Conservation (phyloP, 1,140 invertebrate genomes). For the Bombyx mandarina region DNA sequence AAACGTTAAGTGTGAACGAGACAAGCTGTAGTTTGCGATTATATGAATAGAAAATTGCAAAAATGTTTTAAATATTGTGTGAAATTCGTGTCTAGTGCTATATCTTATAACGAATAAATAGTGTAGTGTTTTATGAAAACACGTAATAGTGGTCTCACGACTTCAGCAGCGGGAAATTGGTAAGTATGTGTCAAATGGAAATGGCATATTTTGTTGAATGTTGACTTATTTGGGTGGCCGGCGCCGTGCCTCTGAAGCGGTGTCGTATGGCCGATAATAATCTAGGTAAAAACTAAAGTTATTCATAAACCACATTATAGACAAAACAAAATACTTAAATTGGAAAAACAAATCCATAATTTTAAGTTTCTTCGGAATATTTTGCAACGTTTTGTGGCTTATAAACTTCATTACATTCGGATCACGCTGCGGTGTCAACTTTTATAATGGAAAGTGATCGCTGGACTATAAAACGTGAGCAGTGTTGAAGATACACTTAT, state of each 20-base stretch:
- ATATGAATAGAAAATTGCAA: slow-evolving; percentile 34
- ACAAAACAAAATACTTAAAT: too few relatives aligned
- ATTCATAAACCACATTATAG: too few relatives aligned
- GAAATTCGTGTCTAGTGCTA: slow-evolving; percentile 31
- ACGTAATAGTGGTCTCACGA: slow-evolving; percentile 2
- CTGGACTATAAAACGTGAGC: not conserved
- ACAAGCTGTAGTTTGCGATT: slow-evolving; percentile 23
- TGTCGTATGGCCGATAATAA: slow-evolving; percentile 39
- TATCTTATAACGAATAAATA: slow-evolving; percentile 16
- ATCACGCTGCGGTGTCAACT: not conserved
- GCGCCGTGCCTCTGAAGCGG: slow-evolving; percentile 27
- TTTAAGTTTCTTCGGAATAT: too few relatives aligned
- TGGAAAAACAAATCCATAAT: too few relatives aligned
- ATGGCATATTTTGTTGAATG: slow-evolving; percentile 46
- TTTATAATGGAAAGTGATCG: slow-evolving; percentile 1
- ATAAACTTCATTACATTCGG: not conserved
- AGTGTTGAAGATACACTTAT: not conserved
- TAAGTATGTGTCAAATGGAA: slow-evolving; percentile 42
- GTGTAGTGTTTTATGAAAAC: slow-evolving; percentile 33
- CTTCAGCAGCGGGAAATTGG: slow-evolving; percentile 23
- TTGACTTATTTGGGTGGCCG: slow-evolving; percentile 49
- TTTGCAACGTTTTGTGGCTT: too few relatives aligned
- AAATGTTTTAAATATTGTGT: slow-evolving; percentile 56
- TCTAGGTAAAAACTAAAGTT: not conserved
- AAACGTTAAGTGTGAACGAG: slow-evolving; percentile 15